These are phyloP conservation scores for Marronus borbonicus DNA, from an alignment of 2,888 invertebrate genomes.

Conservation along the genomic window DNA sequence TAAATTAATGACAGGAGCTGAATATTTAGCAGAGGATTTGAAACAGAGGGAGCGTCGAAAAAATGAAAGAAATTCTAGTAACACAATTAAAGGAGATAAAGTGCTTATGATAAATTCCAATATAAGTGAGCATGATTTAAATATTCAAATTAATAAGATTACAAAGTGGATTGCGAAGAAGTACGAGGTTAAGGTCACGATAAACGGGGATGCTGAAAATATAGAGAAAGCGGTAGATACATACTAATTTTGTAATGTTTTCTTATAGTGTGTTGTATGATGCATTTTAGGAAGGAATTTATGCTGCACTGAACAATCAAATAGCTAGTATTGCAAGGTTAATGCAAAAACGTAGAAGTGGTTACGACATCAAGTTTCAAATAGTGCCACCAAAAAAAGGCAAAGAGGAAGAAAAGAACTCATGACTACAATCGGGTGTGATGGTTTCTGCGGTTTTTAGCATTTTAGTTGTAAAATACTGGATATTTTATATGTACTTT, in stretches of 20 bases:
- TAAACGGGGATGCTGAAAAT: conserved; percentile 71
- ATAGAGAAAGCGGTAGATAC: conserved; percentile 68
- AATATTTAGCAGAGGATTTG: conserved; percentile 77
- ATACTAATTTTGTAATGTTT: not conserved
- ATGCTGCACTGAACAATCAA: conserved; percentile 73
- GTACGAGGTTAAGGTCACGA: conserved; percentile 77
- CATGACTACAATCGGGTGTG: conserved; percentile 58
- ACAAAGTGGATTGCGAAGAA: conserved; percentile 78
- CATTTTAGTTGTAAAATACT: conserved; percentile 56
- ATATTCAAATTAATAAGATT: conserved; percentile 77
- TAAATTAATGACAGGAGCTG: conserved; percentile 78
- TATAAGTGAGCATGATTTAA: conserved; percentile 79
- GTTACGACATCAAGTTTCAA: conserved; percentile 76
- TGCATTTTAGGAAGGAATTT: conserved; percentile 75
- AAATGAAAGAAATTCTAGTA: conserved; percentile 65
- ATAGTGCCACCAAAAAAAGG: conserved; percentile 72
- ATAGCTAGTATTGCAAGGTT: conserved; percentile 73
- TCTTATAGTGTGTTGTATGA: conserved; percentile 24
- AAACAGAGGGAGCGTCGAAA: conserved; percentile 73
- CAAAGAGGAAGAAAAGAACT: conserved; percentile 50
- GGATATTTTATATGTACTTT: conserved; percentile 54
- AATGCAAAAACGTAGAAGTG: conserved; percentile 78
- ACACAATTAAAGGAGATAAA: conserved; percentile 76
- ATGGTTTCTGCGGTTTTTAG: conserved; percentile 44
- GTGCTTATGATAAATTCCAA: conserved; percentile 75